These are phyloP conservation scores for Psittacula derbiana DNA, from an alignment of 2,797 vertebrate species.

Conservation along the genomic window DNA sequence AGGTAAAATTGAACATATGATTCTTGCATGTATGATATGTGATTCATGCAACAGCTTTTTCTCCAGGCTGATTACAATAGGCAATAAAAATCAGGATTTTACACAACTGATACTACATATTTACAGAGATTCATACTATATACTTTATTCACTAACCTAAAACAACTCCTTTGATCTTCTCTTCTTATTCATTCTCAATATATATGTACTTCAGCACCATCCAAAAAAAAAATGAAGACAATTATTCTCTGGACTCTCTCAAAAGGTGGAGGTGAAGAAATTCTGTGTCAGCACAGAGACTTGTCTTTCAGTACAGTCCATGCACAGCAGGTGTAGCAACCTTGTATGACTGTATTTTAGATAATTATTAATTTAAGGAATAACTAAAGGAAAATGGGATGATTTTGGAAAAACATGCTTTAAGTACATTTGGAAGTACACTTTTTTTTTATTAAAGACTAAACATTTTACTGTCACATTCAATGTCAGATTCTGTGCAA, in stretches of 20 bases:
- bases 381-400: background rate
- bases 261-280: background rate
- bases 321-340: background rate
- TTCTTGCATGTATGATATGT: background rate
- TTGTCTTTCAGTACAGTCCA: background rate
- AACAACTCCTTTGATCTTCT: background rate
- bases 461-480: background rate
- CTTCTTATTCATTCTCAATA: background rate
- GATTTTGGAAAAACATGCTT: background rate
- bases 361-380: background rate
- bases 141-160: background rate
- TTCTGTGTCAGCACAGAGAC: background rate
- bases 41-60: background rate
- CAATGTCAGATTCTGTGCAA: background rate
- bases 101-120: background rate
- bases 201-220: background rate
- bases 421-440: background rate
- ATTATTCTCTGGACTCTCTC: background rate
- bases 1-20: background rate
- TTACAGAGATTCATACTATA: background rate
- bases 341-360: background rate
- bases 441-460: background rate
- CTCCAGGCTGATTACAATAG: background rate
- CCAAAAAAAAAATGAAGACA: background rate
- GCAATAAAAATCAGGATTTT: background rate